phyloP scores from a whole-genome alignment of 2,797 vertebrate genomes.

The Philypnodon macrostomus region DNA sequence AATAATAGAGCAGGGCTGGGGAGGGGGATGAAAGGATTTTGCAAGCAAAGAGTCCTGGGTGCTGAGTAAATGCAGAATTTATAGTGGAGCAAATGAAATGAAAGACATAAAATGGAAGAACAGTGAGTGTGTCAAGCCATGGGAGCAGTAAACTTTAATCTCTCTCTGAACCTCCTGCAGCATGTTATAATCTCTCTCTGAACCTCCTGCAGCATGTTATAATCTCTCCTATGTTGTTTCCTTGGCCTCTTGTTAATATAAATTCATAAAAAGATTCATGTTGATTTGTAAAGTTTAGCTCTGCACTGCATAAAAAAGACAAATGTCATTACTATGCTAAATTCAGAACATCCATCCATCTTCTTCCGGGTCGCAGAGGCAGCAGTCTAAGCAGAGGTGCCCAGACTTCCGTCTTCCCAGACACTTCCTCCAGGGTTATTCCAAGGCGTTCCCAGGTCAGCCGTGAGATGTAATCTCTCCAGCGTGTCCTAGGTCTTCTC shows the following conservation, averaged over 20 bases:
- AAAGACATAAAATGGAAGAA: conserved; percentile 35
- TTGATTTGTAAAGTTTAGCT: conserved; percentile 36
- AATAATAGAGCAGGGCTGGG: conserved; percentile 4
- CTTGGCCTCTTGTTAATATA: conserved; percentile 26
- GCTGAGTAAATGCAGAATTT: conserved; percentile 27
- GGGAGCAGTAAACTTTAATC: conserved; percentile 59
- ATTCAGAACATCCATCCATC: no score
- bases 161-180: conserved; percentile 10
- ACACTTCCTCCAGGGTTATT: no score
- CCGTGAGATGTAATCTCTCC: no score
- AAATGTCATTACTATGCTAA: no score
- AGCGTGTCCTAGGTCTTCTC: no score
- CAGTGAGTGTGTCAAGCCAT: conserved; percentile 35
- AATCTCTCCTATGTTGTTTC: conserved; percentile 49
- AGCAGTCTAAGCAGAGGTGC: no score
- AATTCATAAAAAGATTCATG: conserved; percentile 48
- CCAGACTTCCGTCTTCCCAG: no score
- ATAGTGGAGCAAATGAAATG: conserved; percentile 33
- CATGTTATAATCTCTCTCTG: conserved; percentile 35
- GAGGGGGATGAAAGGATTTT: conserved; percentile 13
- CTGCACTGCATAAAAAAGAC: no score
- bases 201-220: conserved; percentile 50
- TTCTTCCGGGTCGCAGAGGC: no score
- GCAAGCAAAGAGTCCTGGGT: conserved; percentile 16
- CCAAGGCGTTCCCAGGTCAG: no score